Conservation (phyloP, 2,888 invertebrate genomes). For the Cyrtodaria siliqua region DNA sequence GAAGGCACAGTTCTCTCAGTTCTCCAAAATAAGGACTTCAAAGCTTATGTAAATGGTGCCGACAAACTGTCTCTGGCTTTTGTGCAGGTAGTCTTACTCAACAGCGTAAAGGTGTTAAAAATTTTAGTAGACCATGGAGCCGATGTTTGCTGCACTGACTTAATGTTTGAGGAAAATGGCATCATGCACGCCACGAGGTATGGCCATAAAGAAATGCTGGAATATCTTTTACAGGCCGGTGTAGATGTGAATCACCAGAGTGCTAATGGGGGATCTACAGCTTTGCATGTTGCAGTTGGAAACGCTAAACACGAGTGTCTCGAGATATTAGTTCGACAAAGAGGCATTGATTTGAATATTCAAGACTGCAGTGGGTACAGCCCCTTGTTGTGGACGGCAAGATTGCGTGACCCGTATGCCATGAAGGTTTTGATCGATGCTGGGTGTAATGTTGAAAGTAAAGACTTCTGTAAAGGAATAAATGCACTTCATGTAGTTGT, state of each 20-base stretch:
- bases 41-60: constrained; percentile 21
- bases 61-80: constrained; percentile 61
- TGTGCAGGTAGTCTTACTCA: constrained; percentile 54
- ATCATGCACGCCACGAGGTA: constrained; percentile 60
- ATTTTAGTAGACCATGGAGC: constrained; percentile 40
- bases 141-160: constrained; percentile 43
- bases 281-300: constrained; percentile 60
- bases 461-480: constrained; percentile 39
- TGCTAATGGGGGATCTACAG: constrained; percentile 60
- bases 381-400: constrained; percentile 53
- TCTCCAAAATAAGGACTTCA: constrained; percentile 30
- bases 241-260: constrained; percentile 56
- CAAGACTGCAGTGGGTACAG: constrained; percentile 61
- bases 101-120: constrained; percentile 44
- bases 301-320: constrained; percentile 51
- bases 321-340: constrained; percentile 43
- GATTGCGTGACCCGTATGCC: constrained; percentile 46
- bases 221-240: constrained; percentile 44
- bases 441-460: constrained; percentile 56
- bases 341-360: constrained; percentile 53
- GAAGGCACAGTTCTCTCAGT: constrained; percentile 19
- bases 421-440: constrained; percentile 52
- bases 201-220: constrained; percentile 56
- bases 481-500: constrained; percentile 47
- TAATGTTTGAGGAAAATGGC: constrained; percentile 62